phyloP scores from a whole-genome alignment of 2,797 vertebrate species.

The Clarias laeviceps region DNA sequence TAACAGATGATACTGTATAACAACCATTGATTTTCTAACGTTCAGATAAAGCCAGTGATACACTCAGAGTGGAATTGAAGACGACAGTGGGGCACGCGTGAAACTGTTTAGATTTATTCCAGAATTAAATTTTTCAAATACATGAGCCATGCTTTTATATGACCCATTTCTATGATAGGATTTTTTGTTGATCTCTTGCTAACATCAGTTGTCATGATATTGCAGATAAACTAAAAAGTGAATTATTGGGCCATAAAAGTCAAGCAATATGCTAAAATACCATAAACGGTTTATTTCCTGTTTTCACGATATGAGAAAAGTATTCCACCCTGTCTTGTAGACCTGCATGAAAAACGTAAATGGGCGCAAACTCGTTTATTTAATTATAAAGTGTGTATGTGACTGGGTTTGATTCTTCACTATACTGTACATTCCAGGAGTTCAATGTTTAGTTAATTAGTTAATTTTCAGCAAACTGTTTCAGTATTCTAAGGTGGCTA shows the following conservation, averaged over 20 bases:
- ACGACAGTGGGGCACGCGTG: neutral
- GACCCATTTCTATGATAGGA: neutral
- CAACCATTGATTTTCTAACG: neutral
- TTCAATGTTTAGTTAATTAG: neutral
- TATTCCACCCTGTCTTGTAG: neutral
- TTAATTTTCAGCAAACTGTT: too few species aligned
- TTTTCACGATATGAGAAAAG: neutral
- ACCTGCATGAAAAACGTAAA: neutral
- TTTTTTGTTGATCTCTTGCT: slow-evolving; percentile 2
- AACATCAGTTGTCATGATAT: neutral
- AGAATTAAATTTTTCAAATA: neutral
- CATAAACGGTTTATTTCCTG: neutral
- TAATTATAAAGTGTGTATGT: neutral
- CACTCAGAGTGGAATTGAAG: neutral
- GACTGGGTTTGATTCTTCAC: neutral
- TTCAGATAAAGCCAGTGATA: neutral
- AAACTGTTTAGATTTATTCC: neutral
- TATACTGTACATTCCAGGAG: neutral
- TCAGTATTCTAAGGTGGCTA: neutral
- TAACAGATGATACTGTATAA: neutral
- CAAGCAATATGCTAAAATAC: slow-evolving; percentile 45
- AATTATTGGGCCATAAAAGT: slow-evolving; percentile 63
- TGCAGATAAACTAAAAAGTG: slow-evolving; percentile 65
- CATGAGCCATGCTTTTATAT: neutral
- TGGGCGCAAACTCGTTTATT: neutral